Evolutionary conservation across 92 coral and sea anemone genomes (phyloP), one percentile per base, ranked within the genome.

Genomic region (Paragorgia papillata): DNA sequence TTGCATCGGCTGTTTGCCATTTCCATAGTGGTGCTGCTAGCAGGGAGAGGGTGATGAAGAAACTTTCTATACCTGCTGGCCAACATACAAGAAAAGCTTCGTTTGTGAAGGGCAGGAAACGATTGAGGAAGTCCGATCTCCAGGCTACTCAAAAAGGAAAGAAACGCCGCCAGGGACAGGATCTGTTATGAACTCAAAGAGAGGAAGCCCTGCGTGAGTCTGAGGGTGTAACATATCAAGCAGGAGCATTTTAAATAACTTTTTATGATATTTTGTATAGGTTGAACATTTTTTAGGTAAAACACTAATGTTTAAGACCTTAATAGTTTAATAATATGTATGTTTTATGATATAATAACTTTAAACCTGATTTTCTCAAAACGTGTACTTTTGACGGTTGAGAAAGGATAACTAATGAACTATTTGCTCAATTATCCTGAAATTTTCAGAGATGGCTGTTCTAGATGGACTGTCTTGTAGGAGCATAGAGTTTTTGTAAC

Each of bases 21-120:
- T 79, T 84, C 46, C 84, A 84, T 19, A 31, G 80, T 84, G 84
- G 88, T 60, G 80, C 84, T 63, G 74, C 74, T 13, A 84, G 88
- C 51, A 69, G 84, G 13, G 67, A 60, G 75, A 79, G n/a, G 19
- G 63, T 79, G 22, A n/a, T n/a, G n/a, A n/a, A n/a, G n/a, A n/a
- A n/a, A n/a, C n/a, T n/a, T n/a, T n/a, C n/a, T n/a, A n/a, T n/a
- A n/a, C n/a, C n/a, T n/a, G n/a, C n/a, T n/a, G n/a, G n/a, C n/a
- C n/a, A n/a, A n/a, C n/a, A n/a, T n/a, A n/a, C n/a, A n/a, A n/a
- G 29, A 53, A 54, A 84, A 58, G 69, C 80, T 79, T 62, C 69
- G 32, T 25, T 0, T 9, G 26, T 14, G 25, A 62, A 62, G 19
- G 33, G 32, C 32, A 62, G 20, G 32, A n/a, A n/a, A n/a, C n/a